Percentiles rank a stretch among this genome's conserved stretches.
Conservation (phyloP, 2,888 invertebrate species). For the Tachina grossa region DNA sequence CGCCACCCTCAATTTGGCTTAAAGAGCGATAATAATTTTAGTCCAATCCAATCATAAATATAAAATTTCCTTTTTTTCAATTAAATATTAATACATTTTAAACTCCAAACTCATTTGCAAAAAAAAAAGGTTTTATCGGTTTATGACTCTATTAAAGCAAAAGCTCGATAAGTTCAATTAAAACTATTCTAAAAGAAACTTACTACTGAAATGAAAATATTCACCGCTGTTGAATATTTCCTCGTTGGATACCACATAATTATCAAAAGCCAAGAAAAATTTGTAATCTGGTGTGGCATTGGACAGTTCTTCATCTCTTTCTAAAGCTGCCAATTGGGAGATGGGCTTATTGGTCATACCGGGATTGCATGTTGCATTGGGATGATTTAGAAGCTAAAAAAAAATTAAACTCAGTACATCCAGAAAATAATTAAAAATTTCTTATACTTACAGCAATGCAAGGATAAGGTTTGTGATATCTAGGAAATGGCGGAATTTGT, state of each 20-base stretch:
- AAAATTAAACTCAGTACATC: background rate
- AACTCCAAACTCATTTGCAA: too few species aligned
- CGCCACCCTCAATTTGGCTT: too few species aligned
- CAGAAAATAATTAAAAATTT: background rate
- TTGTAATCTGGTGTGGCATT: slow-evolving; percentile 73
- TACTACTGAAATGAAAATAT: slow-evolving; percentile 77
- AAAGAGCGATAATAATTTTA: too few species aligned
- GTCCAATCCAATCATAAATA: too few species aligned
- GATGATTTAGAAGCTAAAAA: slow-evolving; percentile 73
- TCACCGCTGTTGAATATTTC: slow-evolving; percentile 73
- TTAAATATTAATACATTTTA: too few species aligned
- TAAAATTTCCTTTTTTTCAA: too few species aligned
- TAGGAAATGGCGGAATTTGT: slow-evolving; percentile 66
- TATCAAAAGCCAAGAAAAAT: slow-evolving; percentile 76
- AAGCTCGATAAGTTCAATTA: too few species aligned
- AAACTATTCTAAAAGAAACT: slow-evolving; percentile 4
- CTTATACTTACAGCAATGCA: slow-evolving; percentile 58
- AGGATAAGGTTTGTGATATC: slow-evolving; percentile 66
- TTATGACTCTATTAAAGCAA: too few species aligned
- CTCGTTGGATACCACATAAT: slow-evolving; percentile 73
- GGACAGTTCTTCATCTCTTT: slow-evolving; percentile 71
- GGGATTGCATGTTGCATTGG: slow-evolving; percentile 74
- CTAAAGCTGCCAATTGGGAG: slow-evolving; percentile 70
- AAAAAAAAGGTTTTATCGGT: too few species aligned
- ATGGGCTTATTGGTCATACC: slow-evolving; percentile 72